These are phyloP conservation scores for Agrotis ipsilon DNA, from an alignment of 2,888 invertebrate species.

Conservation along the genomic window DNA sequence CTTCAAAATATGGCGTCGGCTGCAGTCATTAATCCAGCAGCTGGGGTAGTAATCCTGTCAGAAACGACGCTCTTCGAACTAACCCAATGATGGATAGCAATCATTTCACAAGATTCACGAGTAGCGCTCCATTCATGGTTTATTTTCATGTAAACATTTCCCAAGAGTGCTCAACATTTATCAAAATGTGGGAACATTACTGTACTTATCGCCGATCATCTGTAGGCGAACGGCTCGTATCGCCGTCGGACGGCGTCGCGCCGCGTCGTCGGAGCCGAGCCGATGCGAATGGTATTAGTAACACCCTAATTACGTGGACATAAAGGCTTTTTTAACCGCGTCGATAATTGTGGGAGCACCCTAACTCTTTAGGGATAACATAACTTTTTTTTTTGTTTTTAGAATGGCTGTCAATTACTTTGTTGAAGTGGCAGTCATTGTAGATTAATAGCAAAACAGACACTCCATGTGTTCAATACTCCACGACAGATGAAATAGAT, in stretches of 20 bases:
- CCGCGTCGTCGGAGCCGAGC: too few relatives aligned
- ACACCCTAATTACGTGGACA: too few relatives aligned
- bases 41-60: not conserved
- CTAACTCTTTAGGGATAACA: too few relatives aligned
- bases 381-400: too few relatives aligned
- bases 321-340: too few relatives aligned
- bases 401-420: not conserved
- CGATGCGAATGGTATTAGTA: too few relatives aligned
- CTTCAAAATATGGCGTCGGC: not conserved
- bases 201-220: too few relatives aligned
- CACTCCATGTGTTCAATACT: constrained; percentile 21
- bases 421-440: not conserved
- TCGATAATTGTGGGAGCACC: too few relatives aligned
- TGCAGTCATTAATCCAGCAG: not conserved
- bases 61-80: not conserved
- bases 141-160: not conserved
- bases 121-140: not conserved
- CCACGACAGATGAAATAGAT: constrained; percentile 9
- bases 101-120: not conserved
- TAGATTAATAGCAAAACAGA: not conserved
- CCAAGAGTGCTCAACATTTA: too few relatives aligned
- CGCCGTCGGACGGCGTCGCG: too few relatives aligned
- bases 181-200: too few relatives aligned
- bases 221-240: too few relatives aligned
- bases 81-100: not conserved